Base-by-base conservation (phyloP, 2,888 invertebrate species). In the Marronus borbonicus region DNA sequence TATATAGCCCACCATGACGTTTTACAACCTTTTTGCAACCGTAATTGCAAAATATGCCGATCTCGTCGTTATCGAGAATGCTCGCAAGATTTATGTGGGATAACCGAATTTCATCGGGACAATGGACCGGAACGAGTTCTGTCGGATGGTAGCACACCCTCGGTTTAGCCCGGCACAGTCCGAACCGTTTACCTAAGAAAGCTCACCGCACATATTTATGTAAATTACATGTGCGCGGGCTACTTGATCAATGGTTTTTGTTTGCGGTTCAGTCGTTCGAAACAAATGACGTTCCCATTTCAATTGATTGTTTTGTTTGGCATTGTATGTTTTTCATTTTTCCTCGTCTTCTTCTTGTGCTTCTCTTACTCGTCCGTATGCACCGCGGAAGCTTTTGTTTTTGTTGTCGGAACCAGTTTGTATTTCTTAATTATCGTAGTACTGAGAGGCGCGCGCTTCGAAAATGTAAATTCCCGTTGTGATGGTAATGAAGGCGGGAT, bases 251-350 rank as follows among this genome's bases (percentile, higher is more conserved):
- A 72, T 72, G 72, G 72, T 58, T 58, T 72, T 72, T 58, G 72
- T 72, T 72, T 72, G 72, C 72, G 58, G 20, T 72, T 70, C 65
- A 64, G 62, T 55, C 72, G 28, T 72, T 58, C 20, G 52, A 72
- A 69, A 77, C 68, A 70, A 70, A 77, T 65, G 72, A 72, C 24
- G 55, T 77, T 64, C 72, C 72, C 55, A 64, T 77, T 72, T 64
- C 72, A 36, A 77, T 77, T 49, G 77, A 77, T 65, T 77, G 65
- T 70, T 77, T 60, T 49, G 44, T 58, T 24, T 70, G 39, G 36
- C 72, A 36, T 72, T 58, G 72, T 58, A 36, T 58, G 55, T 72
- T 36, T 58, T 58, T 36, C 36, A 58, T 60, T 58, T 39, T 17
- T 58, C 44, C 39, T 36, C 14, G 14, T 69, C 50, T 14, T 17